These are phyloP conservation scores for Parnassius mnemosyne DNA, from an alignment of 2,888 invertebrate genomes.

Conservation along the genomic window DNA sequence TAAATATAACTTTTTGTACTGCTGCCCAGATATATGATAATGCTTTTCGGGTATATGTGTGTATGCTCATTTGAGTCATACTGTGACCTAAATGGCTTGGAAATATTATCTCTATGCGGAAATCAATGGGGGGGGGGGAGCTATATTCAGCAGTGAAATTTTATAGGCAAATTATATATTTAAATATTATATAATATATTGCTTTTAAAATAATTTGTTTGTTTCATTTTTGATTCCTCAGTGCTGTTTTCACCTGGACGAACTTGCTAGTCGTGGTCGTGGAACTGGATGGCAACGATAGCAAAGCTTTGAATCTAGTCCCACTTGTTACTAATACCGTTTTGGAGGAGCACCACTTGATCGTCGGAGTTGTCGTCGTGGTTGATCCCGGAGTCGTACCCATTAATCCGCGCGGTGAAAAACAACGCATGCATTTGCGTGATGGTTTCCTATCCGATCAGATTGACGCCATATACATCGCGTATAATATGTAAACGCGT, in stretches of 20 bases:
- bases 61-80: too few species aligned
- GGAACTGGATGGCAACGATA: slow-evolving; percentile 98
- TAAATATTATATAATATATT: too few species aligned
- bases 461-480: slow-evolving; percentile 99
- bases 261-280: slow-evolving; percentile 99
- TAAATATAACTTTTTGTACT: too few species aligned
- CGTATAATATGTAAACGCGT: slow-evolving; percentile 96
- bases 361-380: slow-evolving; percentile 99
- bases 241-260: slow-evolving; percentile 99
- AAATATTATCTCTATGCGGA: too few species aligned
- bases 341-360: slow-evolving; percentile 98
- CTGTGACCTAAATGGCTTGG: too few species aligned
- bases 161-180: too few species aligned
- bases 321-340: slow-evolving; percentile 98
- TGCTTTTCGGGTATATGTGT: too few species aligned
- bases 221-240: slow-evolving; percentile 55
- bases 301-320: slow-evolving; percentile 98
- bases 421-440: slow-evolving; percentile 98
- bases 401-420: slow-evolving; percentile 98
- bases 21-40: too few species aligned
- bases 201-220: too few species aligned
- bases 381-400: slow-evolving; percentile 98
- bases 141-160: too few species aligned
- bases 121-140: too few species aligned
- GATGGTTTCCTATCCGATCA: slow-evolving; percentile 99